Percentiles rank a stretch among this genome's conserved stretches.
phyloP scores from a whole-genome alignment of 2,888 invertebrate genomes.

The Cryptocheilus praepositus region DNA sequence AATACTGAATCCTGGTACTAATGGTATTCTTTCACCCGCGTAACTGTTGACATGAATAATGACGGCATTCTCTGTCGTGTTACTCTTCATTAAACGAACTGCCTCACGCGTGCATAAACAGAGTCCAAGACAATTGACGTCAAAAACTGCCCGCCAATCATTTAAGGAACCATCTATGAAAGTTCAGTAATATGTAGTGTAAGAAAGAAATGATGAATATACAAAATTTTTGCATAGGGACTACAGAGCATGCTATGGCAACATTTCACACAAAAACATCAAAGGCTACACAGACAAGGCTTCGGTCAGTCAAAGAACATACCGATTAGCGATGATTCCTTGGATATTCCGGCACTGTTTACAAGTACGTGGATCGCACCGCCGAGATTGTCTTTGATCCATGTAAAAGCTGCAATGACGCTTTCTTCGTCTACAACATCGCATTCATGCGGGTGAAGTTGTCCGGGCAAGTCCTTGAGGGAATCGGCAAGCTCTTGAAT shows the following conservation, averaged over 20 bases:
- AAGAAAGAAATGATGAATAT: too few relatives aligned
- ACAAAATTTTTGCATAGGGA: too few relatives aligned
- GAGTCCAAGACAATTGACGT: constrained; percentile 78
- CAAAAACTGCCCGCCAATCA: constrained; percentile 74
- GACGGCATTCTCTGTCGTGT: constrained; percentile 75
- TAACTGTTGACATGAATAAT: constrained; percentile 79
- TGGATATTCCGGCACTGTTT: constrained; percentile 76
- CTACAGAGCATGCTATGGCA: too few relatives aligned
- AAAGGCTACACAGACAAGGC: too few relatives aligned
- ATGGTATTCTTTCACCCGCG: constrained; percentile 76
- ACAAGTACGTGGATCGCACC: constrained; percentile 74
- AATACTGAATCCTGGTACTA: constrained; percentile 76
- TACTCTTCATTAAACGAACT: constrained; percentile 77
- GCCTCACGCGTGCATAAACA: constrained; percentile 78
- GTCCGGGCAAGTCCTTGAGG: constrained; percentile 57
- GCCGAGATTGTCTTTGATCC: constrained; percentile 67
- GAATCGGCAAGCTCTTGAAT: constrained; percentile 66
- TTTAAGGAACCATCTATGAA: constrained; percentile 60
- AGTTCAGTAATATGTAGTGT: not conserved
- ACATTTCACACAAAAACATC: too few relatives aligned
- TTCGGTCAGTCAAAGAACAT: not conserved
- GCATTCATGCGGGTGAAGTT: constrained; percentile 67
- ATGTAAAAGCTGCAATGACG: constrained; percentile 56
- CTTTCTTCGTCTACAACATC: constrained; percentile 61
- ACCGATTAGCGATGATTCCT: constrained; percentile 65